A percentile compares a stretch with the other conserved stretches of the same genome.
Conservation (phyloP, 2,113 vertebrate species). For the Phrynosoma platyrhinos region DNA sequence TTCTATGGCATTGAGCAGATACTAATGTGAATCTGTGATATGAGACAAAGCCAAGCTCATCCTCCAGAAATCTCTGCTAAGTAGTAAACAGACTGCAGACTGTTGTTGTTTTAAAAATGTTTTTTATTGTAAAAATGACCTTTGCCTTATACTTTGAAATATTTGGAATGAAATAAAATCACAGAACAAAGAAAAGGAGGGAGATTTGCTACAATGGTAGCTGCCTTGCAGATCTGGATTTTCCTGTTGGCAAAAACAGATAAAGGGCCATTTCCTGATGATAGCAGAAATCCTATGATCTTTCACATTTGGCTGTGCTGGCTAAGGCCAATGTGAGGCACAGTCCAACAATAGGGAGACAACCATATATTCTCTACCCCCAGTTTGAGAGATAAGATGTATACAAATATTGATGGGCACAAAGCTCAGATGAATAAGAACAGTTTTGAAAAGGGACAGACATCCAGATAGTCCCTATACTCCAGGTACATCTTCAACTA, state of each 20-base stretch:
- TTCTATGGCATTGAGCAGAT: slow-evolving; percentile 1
- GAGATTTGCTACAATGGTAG: background rate
- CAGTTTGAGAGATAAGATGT: background rate
- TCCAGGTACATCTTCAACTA: no score
- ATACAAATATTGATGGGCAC: background rate
- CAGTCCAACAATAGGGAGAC: no score
- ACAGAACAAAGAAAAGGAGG: slow-evolving; percentile 21
- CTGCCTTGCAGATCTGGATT: slow-evolving; percentile 24
- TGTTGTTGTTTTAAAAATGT: slow-evolving; percentile 5
- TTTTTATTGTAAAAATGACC: slow-evolving; percentile 13
- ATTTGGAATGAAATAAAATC: slow-evolving; percentile 20
- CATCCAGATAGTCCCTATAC: no score
- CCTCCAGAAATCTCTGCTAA: background rate
- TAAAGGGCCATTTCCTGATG: slow-evolving; percentile 21
- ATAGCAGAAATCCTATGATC: background rate
- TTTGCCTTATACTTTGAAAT: slow-evolving; percentile 21
- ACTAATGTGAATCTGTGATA: fast-evolving
- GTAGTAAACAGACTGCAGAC: background rate
- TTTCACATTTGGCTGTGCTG: no score
- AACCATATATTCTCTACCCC: no score
- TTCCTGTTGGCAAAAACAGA: slow-evolving; percentile 47
- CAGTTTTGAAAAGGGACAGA: no score
- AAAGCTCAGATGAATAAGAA: background rate
- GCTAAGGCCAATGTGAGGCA: no score
- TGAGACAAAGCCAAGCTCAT: background rate